Evolutionary conservation across 2,797 vertebrate species (phyloP), one percentile per base, ranked within the genome.

Genomic region (Aselliscus stoliczkanus): DNA sequence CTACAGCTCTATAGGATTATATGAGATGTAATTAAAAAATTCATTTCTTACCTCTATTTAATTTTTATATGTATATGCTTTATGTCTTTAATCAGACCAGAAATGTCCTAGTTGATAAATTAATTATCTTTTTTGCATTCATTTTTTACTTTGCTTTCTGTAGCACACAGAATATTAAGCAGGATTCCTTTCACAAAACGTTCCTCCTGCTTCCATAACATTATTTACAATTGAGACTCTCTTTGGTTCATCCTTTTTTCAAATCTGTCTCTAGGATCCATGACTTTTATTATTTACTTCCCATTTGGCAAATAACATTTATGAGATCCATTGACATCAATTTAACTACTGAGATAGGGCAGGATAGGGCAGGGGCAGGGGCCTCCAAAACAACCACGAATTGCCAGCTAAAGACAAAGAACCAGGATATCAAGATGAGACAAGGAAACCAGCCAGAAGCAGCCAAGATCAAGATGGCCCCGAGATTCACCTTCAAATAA

Each of bases 41-140:
- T 84, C 18, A 84, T 92, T 95, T 96, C 73, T 94, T 77, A 81
- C 31, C 31, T 96, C n/a, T 86, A 76, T 76, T 96, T 95, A 94
- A 93, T 58, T 90, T 96, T 90, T 85, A 54, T 54, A 62, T 77
- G 70, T 92, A 31, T 83, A 73, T 86, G 50, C 85, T 44, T 93
- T 87, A 92, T 90, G 54, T 96, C 47, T 93, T 94, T 94, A 88
- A 90, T 88, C 72, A 90, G 52, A 82, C 64, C 31, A 70, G 39
- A 87, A 82, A 67, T 62, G 56, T 81, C 47, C 80, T 92, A 94
- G 84, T 70, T 90, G 76, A 75, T 81, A 93, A 69, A 76, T 85
- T 94, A 37, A 60, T 84, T 70, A 52, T 81, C 42, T 60, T 83
- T 73, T 79, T 67, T 60, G 1, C 31, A 44, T 50, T 90, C 69